These are phyloP conservation scores for Cyprinodon diabolis DNA, from an alignment of 2,797 vertebrate genomes.

Conservation along the genomic window DNA sequence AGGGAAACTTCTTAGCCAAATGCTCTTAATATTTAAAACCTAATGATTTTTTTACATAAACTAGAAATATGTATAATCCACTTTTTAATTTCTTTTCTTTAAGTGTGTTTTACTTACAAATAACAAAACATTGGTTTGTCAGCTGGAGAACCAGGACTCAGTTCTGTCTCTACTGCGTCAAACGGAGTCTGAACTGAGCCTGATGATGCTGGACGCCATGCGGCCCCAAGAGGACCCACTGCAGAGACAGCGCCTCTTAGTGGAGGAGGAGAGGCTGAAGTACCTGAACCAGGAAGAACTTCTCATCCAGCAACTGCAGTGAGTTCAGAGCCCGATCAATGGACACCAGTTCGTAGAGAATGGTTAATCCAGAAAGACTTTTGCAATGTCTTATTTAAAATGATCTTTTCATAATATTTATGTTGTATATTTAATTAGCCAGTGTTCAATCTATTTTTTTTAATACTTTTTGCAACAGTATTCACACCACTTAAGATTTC, in stretches of 20 bases:
- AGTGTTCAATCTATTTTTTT: too few relatives aligned
- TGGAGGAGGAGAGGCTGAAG: constrained; percentile 95
- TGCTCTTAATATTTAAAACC: background rate
- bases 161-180: constrained; percentile 89
- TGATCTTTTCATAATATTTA: background rate
- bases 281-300: constrained; percentile 97
- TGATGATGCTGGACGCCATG: constrained; percentile 91
- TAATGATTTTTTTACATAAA: background rate
- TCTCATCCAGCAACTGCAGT: constrained; percentile 96
- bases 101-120: background rate
- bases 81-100: background rate
- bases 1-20: too few relatives aligned
- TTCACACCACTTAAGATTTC: too few relatives aligned
- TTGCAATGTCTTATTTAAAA: background rate
- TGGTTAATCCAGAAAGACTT: background rate
- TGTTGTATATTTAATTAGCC: background rate
- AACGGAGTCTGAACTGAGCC: constrained; percentile 91
- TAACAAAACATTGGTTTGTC: constrained; percentile 4
- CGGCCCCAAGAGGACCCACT: constrained; percentile 95
- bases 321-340: constrained; percentile 61
- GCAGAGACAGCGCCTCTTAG: constrained; percentile 94
- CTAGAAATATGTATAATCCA: too few relatives aligned
- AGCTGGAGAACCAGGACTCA: constrained; percentile 95
- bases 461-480: too few relatives aligned
- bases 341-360: background rate